Evolutionary conservation across 2,113 vertebrate genomes (phyloP).

Genomic region (Tor tambroides): DNA sequence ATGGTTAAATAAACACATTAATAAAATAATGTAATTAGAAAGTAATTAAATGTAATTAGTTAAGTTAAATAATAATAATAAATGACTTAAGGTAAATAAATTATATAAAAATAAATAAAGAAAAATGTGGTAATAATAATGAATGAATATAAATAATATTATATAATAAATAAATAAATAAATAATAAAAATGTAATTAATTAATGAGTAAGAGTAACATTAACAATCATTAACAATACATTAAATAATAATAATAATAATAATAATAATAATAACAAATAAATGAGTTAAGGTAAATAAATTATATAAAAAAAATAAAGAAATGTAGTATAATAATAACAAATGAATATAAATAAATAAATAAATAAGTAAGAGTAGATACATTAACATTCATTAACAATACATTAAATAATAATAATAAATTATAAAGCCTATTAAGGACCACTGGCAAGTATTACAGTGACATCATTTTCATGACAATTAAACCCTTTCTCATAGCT

Average conservation of each 20-base stretch:
- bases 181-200: too few species aligned
- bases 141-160: too few species aligned
- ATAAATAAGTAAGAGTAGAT: background rate
- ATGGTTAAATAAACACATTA: background rate
- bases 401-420: background rate
- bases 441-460: background rate
- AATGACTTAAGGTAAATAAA: background rate
- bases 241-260: background rate
- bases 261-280: background rate
- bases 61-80: background rate
- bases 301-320: background rate
- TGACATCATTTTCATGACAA: background rate
- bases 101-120: too few species aligned
- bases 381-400: background rate
- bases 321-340: background rate
- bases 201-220: too few species aligned
- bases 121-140: too few species aligned
- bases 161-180: too few species aligned
- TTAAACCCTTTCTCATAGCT: background rate
- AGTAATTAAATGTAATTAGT: too few species aligned
- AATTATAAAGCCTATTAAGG: background rate
- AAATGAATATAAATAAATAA: too few species aligned
- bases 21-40: background rate
- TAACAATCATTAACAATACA: too few species aligned
- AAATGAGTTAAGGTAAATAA: background rate